phyloP scores from a whole-genome alignment of 92 coral and sea anemone species.

The Hydrozoanthus gracilis region DNA sequence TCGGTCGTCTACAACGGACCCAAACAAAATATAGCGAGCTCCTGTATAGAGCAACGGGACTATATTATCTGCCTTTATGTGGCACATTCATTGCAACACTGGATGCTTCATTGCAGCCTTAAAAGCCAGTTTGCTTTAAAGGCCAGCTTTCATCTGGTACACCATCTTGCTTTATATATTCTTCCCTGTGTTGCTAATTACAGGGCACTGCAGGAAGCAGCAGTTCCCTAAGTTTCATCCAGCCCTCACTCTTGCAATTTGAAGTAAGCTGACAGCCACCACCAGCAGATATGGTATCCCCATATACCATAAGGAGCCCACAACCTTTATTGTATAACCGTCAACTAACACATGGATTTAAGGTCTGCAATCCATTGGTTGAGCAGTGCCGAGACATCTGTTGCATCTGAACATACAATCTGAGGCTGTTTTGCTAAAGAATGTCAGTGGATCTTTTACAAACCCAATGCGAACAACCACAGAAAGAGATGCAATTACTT shows the following conservation, averaged over 20 bases:
- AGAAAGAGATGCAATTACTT: slow-evolving; percentile 3
- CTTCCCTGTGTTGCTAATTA: neutral
- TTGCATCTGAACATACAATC: neutral
- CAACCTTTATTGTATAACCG: neutral
- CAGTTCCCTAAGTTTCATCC: slow-evolving; percentile 7
- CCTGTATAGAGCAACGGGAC: neutral
- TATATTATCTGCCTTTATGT: neutral
- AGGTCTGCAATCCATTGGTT: neutral
- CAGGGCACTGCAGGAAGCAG: slow-evolving; percentile 1
- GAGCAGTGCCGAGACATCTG: slow-evolving; percentile 6
- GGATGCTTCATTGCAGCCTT: neutral
- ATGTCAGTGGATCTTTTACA: neutral
- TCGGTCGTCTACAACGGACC: neutral
- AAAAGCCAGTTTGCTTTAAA: neutral
- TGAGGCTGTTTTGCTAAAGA: neutral
- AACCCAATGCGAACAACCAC: neutral
- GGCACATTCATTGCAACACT: slow-evolving; percentile 3
- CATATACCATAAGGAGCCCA: slow-evolving; percentile 18
- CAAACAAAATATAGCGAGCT: neutral
- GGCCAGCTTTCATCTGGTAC: neutral
- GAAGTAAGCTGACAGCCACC: slow-evolving; percentile 13
- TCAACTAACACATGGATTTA: neutral
- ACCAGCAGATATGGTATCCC: slow-evolving; percentile 31
- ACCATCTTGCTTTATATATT: slow-evolving; percentile 1
- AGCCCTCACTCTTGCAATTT: slow-evolving; percentile 9